Evolutionary conservation across 2,797 vertebrate species (phyloP).

Genomic region (Pseudochromis fuscus): DNA sequence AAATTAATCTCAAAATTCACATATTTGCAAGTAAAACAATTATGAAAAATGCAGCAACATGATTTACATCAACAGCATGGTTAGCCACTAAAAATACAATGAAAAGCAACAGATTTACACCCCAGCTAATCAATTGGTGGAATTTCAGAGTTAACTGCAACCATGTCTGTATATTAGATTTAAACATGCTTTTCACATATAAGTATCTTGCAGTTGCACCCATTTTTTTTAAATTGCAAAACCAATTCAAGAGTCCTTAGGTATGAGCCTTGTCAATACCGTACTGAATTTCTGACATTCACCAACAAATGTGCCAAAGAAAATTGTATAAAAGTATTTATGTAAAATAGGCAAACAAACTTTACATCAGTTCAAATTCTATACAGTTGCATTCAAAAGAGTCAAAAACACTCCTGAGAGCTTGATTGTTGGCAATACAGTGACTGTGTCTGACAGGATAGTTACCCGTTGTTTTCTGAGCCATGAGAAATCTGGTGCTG

Average conservation of each 20-base stretch:
- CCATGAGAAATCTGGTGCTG: slow-evolving; percentile 84
- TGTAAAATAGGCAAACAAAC: slow-evolving; percentile 29
- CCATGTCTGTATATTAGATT: neutral
- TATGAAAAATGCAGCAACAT: slow-evolving; percentile 35
- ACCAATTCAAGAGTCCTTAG: neutral
- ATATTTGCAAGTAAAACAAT: slow-evolving; percentile 30
- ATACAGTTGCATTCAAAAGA: slow-evolving; percentile 25
- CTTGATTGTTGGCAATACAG: slow-evolving; percentile 33
- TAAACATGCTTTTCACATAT: slow-evolving; percentile 24
- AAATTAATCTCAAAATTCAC: slow-evolving; percentile 22
- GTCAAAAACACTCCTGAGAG: slow-evolving; percentile 24
- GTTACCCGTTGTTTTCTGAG: slow-evolving; percentile 71
- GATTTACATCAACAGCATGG: slow-evolving; percentile 26
- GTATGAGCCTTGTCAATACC: neutral
- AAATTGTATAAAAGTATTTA: slow-evolving; percentile 23
- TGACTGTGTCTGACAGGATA: slow-evolving; percentile 26
- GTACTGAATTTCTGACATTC: neutral
- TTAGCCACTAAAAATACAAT: slow-evolving; percentile 29
- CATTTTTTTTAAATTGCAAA: neutral
- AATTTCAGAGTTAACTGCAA: slow-evolving; percentile 12
- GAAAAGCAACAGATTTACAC: slow-evolving; percentile 22
- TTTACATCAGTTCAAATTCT: slow-evolving; percentile 8
- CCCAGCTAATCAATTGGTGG: neutral
- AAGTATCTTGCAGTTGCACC: neutral
- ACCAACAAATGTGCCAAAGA: neutral